phyloP scores from a whole-genome alignment of 2,113 vertebrate genomes.

The Bucco capensis region DNA sequence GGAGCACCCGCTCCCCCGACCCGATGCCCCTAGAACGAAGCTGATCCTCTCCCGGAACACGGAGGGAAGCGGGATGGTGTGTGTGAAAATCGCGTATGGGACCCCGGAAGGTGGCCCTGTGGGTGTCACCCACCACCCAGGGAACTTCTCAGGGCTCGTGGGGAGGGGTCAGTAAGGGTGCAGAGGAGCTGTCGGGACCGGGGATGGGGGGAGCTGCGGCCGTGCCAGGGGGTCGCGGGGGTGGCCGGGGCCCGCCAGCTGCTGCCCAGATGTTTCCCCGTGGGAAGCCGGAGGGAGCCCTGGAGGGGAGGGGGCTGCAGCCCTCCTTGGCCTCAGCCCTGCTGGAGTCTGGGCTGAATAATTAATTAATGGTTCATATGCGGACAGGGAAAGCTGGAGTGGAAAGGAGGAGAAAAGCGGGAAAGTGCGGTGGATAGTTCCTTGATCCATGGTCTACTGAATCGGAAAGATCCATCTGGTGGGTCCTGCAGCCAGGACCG shows the following conservation, averaged over 20 bases:
- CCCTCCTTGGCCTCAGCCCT: not conserved
- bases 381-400: slow-evolving; percentile 2
- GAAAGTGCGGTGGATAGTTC: not conserved
- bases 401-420: slow-evolving; percentile 28
- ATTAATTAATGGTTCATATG: slow-evolving; percentile 56
- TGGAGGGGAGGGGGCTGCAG: not conserved
- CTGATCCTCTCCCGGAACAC: not conserved
- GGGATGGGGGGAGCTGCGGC: not conserved
- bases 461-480: slow-evolving; percentile 3
- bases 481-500: not conserved
- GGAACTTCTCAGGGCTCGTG: not conserved
- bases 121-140: not conserved
- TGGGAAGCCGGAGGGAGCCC: not conserved
- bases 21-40: not conserved
- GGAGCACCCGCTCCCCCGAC: not conserved
- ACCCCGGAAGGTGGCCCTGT: not conserved
- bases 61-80: fast-evolving
- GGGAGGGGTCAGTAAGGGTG: not conserved
- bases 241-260: not conserved
- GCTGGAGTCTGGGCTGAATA: slow-evolving; percentile 66
- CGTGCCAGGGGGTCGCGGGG: not conserved
- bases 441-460: slow-evolving; percentile 55
- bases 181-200: not conserved
- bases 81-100: no score
- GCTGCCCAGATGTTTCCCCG: slow-evolving; percentile 40